These are phyloP conservation scores for Mesaphorura yosii DNA, from an alignment of 1,140 invertebrate species.

Conservation along the genomic window DNA sequence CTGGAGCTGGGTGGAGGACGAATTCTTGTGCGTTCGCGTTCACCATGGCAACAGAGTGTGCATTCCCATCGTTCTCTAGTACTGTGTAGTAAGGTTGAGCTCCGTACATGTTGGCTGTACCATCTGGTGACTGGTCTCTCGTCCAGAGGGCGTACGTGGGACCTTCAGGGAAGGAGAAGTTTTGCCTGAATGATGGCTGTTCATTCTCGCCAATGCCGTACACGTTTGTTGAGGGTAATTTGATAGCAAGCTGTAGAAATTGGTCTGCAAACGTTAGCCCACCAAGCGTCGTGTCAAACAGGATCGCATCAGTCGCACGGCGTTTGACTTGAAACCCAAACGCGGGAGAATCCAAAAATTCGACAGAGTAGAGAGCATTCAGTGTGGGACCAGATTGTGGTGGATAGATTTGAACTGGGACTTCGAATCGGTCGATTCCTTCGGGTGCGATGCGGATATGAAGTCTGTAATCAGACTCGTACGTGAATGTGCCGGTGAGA, in stretches of 20 bases:
- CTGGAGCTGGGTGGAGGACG: constrained; percentile 35
- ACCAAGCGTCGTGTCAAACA: constrained; percentile 39
- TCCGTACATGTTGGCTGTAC: constrained; percentile 37
- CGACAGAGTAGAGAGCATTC: constrained; percentile 9
- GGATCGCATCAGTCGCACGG: not conserved
- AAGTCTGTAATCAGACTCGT: constrained; percentile 14
- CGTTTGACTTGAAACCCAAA: constrained; percentile 22
- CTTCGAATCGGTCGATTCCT: constrained; percentile 19
- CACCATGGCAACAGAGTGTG: constrained; percentile 21
- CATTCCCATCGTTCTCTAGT: constrained; percentile 37
- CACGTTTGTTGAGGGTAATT: constrained; percentile 38
- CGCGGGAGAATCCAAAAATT: constrained; percentile 1
- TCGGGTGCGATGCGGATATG: not conserved
- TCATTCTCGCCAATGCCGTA: constrained; percentile 45
- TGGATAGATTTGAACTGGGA: constrained; percentile 18
- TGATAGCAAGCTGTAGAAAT: constrained; percentile 42
- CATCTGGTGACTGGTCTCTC: constrained; percentile 18
- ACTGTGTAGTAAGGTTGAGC: constrained; percentile 41
- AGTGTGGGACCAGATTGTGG: not conserved
- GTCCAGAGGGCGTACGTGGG: constrained; percentile 20
- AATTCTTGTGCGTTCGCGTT: constrained; percentile 32
- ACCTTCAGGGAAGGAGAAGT: constrained; percentile 26
- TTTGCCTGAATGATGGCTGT: constrained; percentile 32
- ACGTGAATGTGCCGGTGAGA: constrained; percentile 2
- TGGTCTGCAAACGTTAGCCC: constrained; percentile 47